A percentile compares a stretch with the other conserved stretches of the same genome.
Evolutionary conservation across 2,113 vertebrate species (phyloP).

Genomic region (Saguinus imperator): DNA sequence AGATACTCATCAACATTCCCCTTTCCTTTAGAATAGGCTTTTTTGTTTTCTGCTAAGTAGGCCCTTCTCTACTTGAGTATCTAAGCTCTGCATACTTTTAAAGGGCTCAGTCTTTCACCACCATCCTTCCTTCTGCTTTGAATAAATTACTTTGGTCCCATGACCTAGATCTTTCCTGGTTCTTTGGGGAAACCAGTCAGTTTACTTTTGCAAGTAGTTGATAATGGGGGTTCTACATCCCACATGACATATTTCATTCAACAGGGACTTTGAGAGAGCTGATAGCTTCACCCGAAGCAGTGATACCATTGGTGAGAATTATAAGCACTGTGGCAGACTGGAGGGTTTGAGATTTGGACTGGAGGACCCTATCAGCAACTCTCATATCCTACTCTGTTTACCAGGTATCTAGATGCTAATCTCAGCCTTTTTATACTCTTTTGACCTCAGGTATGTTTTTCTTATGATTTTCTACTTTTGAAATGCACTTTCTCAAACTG

Average conservation of each 20-base stretch:
- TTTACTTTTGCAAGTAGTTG: background rate
- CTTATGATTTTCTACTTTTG: constrained; percentile 27
- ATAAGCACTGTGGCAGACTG: background rate
- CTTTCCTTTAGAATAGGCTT: constrained; percentile 17
- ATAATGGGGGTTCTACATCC: background rate
- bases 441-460: constrained; percentile 19
- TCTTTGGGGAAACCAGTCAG: constrained; percentile 42
- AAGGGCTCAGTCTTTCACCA: background rate
- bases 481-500: constrained; percentile 51
- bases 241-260: constrained; percentile 39
- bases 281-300: background rate
- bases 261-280: constrained; percentile 2
- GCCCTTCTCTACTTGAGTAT: background rate
- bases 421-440: constrained; percentile 1
- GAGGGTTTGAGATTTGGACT: background rate
- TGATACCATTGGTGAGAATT: background rate
- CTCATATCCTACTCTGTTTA: background rate
- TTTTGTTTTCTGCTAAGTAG: background rate
- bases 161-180: background rate
- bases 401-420: background rate
- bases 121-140: background rate
- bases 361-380: background rate
- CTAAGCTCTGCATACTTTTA: constrained; percentile 7
- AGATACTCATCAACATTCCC: background rate
- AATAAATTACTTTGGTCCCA: background rate